Evolutionary conservation across 2,888 invertebrate species (phyloP), one percentile per base, ranked within the genome.

Genomic region (Arge pagana): DNA sequence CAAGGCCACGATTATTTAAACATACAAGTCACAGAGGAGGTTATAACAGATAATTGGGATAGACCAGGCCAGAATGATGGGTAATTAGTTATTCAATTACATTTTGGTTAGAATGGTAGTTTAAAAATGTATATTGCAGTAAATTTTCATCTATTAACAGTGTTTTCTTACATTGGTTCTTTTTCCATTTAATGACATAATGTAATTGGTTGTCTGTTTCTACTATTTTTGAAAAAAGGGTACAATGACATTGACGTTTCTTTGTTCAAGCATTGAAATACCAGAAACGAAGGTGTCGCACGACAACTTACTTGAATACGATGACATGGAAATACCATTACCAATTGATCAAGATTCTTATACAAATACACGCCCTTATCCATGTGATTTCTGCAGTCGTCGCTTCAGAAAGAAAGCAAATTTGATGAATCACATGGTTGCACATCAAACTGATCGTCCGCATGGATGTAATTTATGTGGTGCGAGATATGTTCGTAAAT

Each of bases 401-500:
- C 81, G 91, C 55, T 92, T 92, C 74, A 85, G 90, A 33, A 91
- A 91, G 70, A 91, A 91, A 69, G 87, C 87, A 3, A 90, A 89
- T 56, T 79, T 92, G 1, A 89, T 90, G 85, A 90, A 89, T 74
- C 92, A 92, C 71, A 91, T 92, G 89, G 86, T 90, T 4, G 88
- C 90, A 0, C 91, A 92, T 77, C 91, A 91, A 75, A 89, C 87
- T 40, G 91, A 91, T 74, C 81, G 90, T 6, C 89, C 90, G 2
- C 89, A 90, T 70, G 86, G 87, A 10, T 92, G 91, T 71, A 90
- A 91, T 72, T 77, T 92, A 49, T 92, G 91, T 68, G 90, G 90
- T 0, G 87, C 89, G 15, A 82, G 90, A 2, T 92, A 90, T 70
- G 85, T 89, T 18, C 82, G 90, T 53, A 89, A 89, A 64, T 85